Conservation (phyloP, 2,113 vertebrate species). For the Mastomys coucha region DNA sequence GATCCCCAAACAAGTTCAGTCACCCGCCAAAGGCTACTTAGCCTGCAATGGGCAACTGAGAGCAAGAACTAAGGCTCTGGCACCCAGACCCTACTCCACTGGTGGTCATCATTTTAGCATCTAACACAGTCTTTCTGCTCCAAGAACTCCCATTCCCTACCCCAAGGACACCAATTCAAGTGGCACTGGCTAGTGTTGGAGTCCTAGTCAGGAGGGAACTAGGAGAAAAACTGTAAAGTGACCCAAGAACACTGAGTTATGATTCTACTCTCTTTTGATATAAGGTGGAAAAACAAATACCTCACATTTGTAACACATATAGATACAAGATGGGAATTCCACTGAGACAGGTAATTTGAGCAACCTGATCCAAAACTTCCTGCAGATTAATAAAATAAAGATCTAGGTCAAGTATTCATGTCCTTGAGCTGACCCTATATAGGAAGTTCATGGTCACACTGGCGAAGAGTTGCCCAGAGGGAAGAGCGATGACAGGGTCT, state of each 20-base stretch:
- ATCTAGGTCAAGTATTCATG: rapidly evolving
- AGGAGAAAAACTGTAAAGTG: background rate
- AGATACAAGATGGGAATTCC: background rate
- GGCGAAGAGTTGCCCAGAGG: background rate
- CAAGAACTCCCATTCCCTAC: rapidly evolving
- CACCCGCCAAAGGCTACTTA: background rate
- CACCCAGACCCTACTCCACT: background rate
- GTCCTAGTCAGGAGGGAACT: rapidly evolving
- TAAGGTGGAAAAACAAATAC: background rate
- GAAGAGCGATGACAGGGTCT: background rate
- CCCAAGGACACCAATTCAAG: background rate
- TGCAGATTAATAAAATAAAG: background rate
- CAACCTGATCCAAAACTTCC: background rate
- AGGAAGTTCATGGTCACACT: background rate
- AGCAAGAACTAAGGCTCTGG: background rate
- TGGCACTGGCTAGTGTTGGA: no score
- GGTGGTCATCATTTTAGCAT: background rate
- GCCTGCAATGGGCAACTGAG: background rate
- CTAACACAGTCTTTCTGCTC: background rate
- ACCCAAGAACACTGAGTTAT: background rate
- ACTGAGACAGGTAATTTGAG: background rate
- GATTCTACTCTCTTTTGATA: background rate
- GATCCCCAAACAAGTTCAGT: background rate
- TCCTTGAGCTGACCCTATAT: background rate
- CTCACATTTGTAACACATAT: rapidly evolving